These are phyloP conservation scores for Spicauda simplicius DNA, from an alignment of 2,888 invertebrate species.

Conservation along the genomic window DNA sequence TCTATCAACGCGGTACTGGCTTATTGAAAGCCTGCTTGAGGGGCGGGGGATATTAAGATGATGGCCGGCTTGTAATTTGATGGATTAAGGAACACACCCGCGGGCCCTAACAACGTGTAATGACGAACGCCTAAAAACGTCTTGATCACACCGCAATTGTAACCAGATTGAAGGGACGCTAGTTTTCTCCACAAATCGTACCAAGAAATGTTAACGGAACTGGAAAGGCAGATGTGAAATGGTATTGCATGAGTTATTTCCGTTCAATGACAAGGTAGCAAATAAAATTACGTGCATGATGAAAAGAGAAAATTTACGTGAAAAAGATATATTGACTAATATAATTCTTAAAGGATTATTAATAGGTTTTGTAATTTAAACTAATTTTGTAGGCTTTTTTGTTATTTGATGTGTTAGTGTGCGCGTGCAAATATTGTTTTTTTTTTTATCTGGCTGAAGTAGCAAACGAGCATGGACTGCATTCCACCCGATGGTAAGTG, in stretches of 20 bases:
- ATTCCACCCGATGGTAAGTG: too few species aligned
- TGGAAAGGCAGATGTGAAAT: constrained; percentile 18
- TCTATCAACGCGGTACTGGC: constrained; percentile 80
- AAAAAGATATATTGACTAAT: too few species aligned
- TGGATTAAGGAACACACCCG: constrained; percentile 80
- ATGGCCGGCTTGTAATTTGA: constrained; percentile 82
- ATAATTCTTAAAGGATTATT: too few species aligned
- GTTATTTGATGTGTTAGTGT: too few species aligned
- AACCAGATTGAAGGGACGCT: constrained; percentile 22
- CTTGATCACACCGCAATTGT: constrained; percentile 48
- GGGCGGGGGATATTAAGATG: constrained; percentile 82
- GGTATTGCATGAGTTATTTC: background rate
- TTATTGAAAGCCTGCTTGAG: constrained; percentile 78
- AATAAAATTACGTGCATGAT: too few species aligned
- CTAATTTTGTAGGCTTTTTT: too few species aligned
- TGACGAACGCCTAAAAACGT: constrained; percentile 69
- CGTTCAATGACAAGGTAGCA: too few species aligned
- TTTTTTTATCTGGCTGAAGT: too few species aligned
- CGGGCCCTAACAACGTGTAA: constrained; percentile 69
- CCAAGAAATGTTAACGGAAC: constrained; percentile 5
- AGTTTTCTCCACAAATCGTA: constrained; percentile 10
- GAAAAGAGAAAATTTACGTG: too few species aligned
- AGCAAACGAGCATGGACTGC: too few species aligned
- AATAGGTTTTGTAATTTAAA: too few species aligned
- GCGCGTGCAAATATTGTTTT: too few species aligned